These are phyloP conservation scores for Chymomyza costata DNA, from an alignment of 1,140 invertebrate species.

Conservation along the genomic window DNA sequence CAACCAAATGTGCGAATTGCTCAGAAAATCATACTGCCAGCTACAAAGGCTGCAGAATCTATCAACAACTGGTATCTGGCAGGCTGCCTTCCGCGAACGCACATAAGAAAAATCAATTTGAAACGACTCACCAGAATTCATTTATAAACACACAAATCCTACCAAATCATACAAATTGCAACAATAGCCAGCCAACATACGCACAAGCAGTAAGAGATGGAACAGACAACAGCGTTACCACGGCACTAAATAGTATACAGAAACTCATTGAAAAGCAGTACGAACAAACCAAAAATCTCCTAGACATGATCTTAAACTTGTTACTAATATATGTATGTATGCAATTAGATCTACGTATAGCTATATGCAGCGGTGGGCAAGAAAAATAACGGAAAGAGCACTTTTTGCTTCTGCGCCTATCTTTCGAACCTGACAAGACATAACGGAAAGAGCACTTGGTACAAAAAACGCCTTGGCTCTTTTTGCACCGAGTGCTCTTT, in stretches of 20 bases:
- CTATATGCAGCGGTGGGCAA: too few relatives aligned
- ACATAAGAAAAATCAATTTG: background rate
- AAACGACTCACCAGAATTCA: too few relatives aligned
- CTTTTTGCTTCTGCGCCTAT: too few relatives aligned
- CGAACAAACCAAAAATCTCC: conserved; percentile 5
- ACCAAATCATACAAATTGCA: background rate
- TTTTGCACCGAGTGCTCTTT: too few relatives aligned
- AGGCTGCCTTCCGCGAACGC: background rate
- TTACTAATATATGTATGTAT: conserved; percentile 14
- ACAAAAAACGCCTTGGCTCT: too few relatives aligned
- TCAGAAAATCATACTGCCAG: conserved; percentile 65
- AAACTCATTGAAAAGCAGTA: background rate
- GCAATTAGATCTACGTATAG: conserved; percentile 17
- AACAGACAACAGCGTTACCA: background rate
- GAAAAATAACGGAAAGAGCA: too few relatives aligned
- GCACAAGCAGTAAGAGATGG: background rate
- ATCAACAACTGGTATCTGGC: conserved; percentile 3
- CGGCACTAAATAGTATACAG: background rate
- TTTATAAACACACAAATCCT: too few relatives aligned
- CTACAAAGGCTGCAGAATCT: conserved; percentile 17
- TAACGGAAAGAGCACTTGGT: too few relatives aligned
- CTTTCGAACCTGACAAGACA: too few relatives aligned
- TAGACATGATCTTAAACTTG: conserved; percentile 15
- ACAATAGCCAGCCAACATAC: background rate
- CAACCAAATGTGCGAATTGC: conserved; percentile 64